phyloP scores from a whole-genome alignment of 2,888 invertebrate genomes.

The Hermaeophaga mercurialis region DNA sequence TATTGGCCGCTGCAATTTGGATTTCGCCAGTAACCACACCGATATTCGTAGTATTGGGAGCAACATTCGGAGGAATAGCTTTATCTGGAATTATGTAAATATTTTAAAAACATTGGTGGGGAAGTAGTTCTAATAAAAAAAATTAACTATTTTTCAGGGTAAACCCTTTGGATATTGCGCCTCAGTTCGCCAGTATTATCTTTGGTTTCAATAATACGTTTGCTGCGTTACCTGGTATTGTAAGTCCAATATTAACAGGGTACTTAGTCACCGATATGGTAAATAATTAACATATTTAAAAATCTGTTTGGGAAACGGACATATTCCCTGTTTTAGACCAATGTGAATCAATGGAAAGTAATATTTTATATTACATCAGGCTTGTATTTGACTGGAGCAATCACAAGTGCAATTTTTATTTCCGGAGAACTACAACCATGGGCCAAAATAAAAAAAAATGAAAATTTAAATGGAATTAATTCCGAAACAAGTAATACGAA shows the following conservation, averaged over 20 bases:
- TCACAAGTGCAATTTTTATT: conserved; percentile 3
- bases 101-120: no score
- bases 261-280: conserved; percentile 36
- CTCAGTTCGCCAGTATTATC: conserved; percentile 27
- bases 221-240: conserved; percentile 30
- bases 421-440: conserved; percentile 4
- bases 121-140: no score
- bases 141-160: conserved; percentile 23
- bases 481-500: background rate
- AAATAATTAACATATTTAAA: no score
- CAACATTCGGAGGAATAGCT: conserved; percentile 14
- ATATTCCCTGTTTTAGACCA: background rate
- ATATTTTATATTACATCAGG: conserved; percentile 9
- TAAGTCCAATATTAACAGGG: conserved; percentile 34
- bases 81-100: conserved; percentile 23
- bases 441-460: background rate
- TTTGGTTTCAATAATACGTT: conserved; percentile 30
- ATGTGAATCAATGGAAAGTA: conserved; percentile 5
- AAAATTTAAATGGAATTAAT: background rate
- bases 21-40: conserved; percentile 59
- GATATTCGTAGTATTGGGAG: conserved; percentile 15
- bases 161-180: conserved; percentile 34
- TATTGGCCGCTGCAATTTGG: conserved; percentile 80
- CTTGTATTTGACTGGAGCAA: background rate
- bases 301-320: no score